A percentile compares a stretch with the other conserved stretches of the same genome.
phyloP scores from a whole-genome alignment of 2,888 invertebrate species.

The Allolobophora icterica region DNA sequence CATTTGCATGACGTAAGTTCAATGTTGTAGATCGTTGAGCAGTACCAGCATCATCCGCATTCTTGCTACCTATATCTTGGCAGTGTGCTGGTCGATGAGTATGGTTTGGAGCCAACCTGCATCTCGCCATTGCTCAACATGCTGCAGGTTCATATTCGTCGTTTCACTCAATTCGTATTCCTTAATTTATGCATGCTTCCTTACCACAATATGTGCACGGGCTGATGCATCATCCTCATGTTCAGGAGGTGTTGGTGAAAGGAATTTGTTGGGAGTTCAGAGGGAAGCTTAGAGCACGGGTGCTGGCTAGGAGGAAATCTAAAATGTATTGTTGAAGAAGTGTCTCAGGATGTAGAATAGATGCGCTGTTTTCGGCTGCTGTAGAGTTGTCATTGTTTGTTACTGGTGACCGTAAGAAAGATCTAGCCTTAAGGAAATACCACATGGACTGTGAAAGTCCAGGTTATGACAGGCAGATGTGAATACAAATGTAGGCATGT shows the following conservation, averaged over 20 bases:
- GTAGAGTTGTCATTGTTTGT: too few species aligned
- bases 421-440: too few species aligned
- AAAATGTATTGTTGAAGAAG: background rate
- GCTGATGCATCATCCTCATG: too few species aligned
- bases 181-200: background rate
- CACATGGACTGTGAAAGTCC: too few species aligned
- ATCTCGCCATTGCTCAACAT: slow-evolving; percentile 82
- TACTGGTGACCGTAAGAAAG: too few species aligned
- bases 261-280: too few species aligned
- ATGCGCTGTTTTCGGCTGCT: too few species aligned
- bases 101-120: slow-evolving; percentile 76
- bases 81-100: slow-evolving; percentile 88
- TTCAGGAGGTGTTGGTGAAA: background rate
- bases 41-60: slow-evolving; percentile 78
- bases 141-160: slow-evolving; percentile 78
- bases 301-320: background rate
- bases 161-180: background rate
- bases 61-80: slow-evolving; percentile 89
- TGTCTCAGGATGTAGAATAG: background rate
- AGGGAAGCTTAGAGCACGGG: too few species aligned
- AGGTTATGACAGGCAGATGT: too few species aligned
- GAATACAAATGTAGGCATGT: too few species aligned
- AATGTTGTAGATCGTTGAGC: slow-evolving; percentile 71
- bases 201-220: too few species aligned
- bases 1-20: background rate